Evolutionary conservation across 2,888 invertebrate species (phyloP), one percentile per base, ranked within the genome.

Genomic region (Tetramorium bicarinatum): DNA sequence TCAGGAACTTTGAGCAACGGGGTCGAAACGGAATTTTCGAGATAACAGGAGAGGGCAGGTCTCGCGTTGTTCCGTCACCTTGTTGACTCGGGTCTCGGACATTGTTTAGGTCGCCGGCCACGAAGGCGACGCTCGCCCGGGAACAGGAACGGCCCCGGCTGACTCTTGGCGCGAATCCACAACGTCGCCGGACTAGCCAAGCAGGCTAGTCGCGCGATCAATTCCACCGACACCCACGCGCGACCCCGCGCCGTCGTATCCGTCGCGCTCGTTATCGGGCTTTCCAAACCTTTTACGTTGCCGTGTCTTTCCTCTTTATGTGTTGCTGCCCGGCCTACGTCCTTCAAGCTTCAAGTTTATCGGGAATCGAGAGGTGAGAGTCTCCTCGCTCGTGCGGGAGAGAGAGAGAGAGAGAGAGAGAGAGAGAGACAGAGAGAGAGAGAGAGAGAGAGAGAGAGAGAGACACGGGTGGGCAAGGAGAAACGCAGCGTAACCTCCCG

Each of bases 151-250:
- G 74, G 21, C 38, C 83, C 59, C 47, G 64, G 29, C 29, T 56
- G 84, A 54, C 52, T 88, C 86, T 92, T 92, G 91, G 91, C 91
- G 86, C 75, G 74, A 82, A 69, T 92, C 92, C 92, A 92, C 89
- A 80, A 87, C 88, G 89, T 84, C 89, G 83, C 44, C 82, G 74
- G 90, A 87, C 89, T 90, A 87, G 86, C 87, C 89, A 85, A 89
- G 87, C 89, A 87, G 90, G 59, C 91, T 88, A 82, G 88, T 75
- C 83, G 54, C 77, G 54, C 85, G 86, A 86, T 86, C 87, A 87
- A 87, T 85, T 86, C 89, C 74, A 64, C 80, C 44, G 67, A 87
- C 89, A 81, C 90, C 87, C 87, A 86, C 91, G 89, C 85, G 67
- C 61, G 64, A 47, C 47, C 3, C 25, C 81, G 21, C 62, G 75